Evolutionary conservation across 2,113 vertebrate species (phyloP).

Genomic region (Paradoxurus hermaphroditus): DNA sequence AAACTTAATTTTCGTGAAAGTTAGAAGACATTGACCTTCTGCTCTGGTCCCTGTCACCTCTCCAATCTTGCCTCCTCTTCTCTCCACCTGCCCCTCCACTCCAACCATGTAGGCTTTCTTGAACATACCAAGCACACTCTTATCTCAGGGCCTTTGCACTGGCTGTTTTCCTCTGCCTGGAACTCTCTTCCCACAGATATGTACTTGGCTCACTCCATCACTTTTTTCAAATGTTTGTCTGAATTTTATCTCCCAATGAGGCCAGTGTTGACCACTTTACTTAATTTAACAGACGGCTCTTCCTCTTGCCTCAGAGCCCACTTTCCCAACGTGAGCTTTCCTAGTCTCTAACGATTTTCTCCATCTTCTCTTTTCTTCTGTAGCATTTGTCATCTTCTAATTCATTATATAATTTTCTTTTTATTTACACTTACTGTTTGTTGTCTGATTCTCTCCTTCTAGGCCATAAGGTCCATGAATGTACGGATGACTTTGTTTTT

Average conservation of each 20-base stretch:
- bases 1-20: not conserved
- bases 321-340: not conserved
- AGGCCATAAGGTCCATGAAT: not conserved
- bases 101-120: not conserved
- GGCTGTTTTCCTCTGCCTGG: not conserved
- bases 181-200: not conserved
- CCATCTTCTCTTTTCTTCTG: not conserved
- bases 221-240: not conserved
- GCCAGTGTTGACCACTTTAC: not conserved
- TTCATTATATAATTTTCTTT: not conserved
- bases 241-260: not conserved
- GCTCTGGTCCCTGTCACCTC: not conserved
- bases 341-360: not conserved
- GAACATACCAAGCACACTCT: accelerated
- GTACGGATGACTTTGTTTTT: not conserved
- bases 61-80: not conserved
- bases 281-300: not conserved
- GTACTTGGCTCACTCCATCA: not conserved
- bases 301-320: not conserved
- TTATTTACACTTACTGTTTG: not conserved
- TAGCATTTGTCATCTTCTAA: not conserved
- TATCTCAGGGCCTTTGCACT: not conserved
- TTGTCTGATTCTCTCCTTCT: not conserved
- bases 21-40: not conserved
- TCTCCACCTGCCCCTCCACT: not conserved